Percentiles rank a stretch among this genome's conserved stretches.
Conservation (phyloP, 1,140 invertebrate species). For the Xylocopa sonorina region DNA sequence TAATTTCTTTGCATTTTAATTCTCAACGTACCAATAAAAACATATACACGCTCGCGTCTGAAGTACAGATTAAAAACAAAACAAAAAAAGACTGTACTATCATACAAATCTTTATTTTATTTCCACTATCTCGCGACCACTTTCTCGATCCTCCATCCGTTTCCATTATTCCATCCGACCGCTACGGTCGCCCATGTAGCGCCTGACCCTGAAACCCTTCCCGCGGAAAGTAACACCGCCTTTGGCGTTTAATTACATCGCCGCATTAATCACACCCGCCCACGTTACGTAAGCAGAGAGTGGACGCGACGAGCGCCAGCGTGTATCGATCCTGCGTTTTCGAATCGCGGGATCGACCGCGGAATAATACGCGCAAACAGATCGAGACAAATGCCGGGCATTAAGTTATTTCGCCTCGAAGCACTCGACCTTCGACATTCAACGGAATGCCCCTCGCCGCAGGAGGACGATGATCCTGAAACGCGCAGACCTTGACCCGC, state of each 20-base stretch:
- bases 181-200: neutral
- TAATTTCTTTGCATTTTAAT: no score
- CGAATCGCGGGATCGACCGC: constrained; percentile 16
- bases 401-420: constrained; percentile 48
- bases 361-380: constrained; percentile 44
- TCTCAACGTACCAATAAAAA: no score
- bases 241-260: constrained; percentile 39
- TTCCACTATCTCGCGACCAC: no score
- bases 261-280: constrained; percentile 42
- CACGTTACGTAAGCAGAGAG: constrained; percentile 27
- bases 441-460: constrained; percentile 49
- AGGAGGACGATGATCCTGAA: constrained; percentile 56
- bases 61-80: no score
- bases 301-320: constrained; percentile 14
- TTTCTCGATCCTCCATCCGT: neutral
- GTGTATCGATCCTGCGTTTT: constrained; percentile 21
- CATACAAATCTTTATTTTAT: no score
- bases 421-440: constrained; percentile 59
- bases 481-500: constrained; percentile 54
- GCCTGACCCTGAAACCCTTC: neutral
- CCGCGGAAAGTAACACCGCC: constrained; percentile 9
- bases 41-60: no score
- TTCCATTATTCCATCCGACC: neutral
- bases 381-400: constrained; percentile 43
- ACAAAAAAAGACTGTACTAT: no score